Evolutionary conservation across 2,888 invertebrate genomes (phyloP).

Genomic region (Agapetus fuscipes): DNA sequence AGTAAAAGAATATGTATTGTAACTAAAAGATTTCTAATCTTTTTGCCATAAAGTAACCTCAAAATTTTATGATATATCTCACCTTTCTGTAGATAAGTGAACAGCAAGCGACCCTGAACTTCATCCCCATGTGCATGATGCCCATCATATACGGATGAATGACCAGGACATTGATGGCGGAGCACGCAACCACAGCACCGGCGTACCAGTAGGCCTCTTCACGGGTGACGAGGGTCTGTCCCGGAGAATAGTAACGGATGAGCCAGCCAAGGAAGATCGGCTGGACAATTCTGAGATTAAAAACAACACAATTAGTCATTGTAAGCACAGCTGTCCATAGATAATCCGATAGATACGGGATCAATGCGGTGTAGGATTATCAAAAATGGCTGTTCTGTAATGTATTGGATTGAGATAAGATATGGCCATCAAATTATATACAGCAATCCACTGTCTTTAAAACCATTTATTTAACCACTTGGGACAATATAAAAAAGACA

Average conservation of each 20-base stretch:
- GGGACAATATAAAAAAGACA: too few relatives aligned
- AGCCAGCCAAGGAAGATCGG: constrained; percentile 55
- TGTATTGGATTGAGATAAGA: too few relatives aligned
- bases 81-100: constrained; percentile 75
- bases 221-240: constrained; percentile 28
- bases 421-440: too few relatives aligned
- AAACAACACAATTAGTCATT: constrained; percentile 13
- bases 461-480: too few relatives aligned
- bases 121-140: constrained; percentile 73
- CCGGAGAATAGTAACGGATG: constrained; percentile 49
- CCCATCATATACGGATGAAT: constrained; percentile 86
- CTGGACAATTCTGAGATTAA: constrained; percentile 46
- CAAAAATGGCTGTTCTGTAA: too few relatives aligned
- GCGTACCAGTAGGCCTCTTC: constrained; percentile 68
- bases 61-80: constrained; percentile 19
- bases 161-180: constrained; percentile 64
- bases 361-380: too few relatives aligned
- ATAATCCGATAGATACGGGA: too few relatives aligned
- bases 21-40: too few relatives aligned
- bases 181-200: constrained; percentile 60
- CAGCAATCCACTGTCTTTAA: too few relatives aligned
- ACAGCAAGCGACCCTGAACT: constrained; percentile 71
- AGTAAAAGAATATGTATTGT: too few relatives aligned
- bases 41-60: too few relatives aligned
- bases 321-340: neutral